phyloP scores from a whole-genome alignment of 2,113 vertebrate genomes.

The Sardina pilchardus region DNA sequence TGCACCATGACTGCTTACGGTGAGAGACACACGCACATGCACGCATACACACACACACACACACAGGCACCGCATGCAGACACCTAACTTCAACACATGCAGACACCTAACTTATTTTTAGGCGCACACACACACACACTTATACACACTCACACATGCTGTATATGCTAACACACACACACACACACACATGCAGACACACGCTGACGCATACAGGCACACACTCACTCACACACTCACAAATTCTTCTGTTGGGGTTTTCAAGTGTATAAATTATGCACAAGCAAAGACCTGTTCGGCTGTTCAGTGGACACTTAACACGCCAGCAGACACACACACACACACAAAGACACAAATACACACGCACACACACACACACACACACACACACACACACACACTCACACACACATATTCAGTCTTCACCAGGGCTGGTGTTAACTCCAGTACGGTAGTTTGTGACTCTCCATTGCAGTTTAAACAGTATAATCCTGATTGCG shows the following conservation, averaged over 20 bases:
- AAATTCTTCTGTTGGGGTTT: too few species aligned
- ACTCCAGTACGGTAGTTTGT: too few species aligned
- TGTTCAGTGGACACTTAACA: background rate
- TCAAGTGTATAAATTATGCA: too few species aligned
- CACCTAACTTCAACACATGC: too few species aligned
- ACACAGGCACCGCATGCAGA: too few species aligned
- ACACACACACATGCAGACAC: background rate
- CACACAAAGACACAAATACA: background rate
- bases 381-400: background rate
- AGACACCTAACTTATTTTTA: constrained; percentile 30
- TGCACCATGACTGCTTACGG: constrained; percentile 98
- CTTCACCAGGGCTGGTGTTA: too few species aligned
- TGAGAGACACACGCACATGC: constrained; percentile 63
- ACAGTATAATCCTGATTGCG: too few species aligned
- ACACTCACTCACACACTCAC: background rate
- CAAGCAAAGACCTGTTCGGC: too few species aligned
- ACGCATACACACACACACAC: background rate
- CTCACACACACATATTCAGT: background rate
- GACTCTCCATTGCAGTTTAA: too few species aligned
- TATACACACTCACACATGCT: too few species aligned
- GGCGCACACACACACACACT: constrained; percentile 39
- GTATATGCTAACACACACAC: background rate
- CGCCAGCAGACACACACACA: background rate
- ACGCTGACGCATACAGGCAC: background rate
- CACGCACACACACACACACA: background rate